Percentiles rank a stretch among this genome's conserved stretches.
These are phyloP conservation scores for Stenodera caucasica DNA, from an alignment of 2,888 invertebrate genomes.

Conservation along the genomic window DNA sequence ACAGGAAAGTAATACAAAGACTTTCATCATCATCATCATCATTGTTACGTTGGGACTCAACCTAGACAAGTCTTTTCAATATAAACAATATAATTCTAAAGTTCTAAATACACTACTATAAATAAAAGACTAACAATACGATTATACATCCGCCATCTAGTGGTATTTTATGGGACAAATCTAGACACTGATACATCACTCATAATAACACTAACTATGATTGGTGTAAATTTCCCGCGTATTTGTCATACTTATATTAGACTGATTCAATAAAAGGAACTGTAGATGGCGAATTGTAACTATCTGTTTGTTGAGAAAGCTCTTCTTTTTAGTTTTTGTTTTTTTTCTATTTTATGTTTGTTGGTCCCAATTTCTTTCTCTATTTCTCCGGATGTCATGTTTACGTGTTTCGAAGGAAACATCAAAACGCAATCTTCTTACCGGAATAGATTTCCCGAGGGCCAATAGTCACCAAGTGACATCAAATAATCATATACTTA, in stretches of 20 bases:
- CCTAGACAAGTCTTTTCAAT: neutral
- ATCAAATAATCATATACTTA: slow-evolving; percentile 36
- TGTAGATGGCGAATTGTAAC: too few relatives aligned
- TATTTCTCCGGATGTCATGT: slow-evolving; percentile 19
- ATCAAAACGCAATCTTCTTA: slow-evolving; percentile 34
- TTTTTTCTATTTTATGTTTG: too few relatives aligned
- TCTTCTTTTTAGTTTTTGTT: too few relatives aligned
- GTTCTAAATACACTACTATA: neutral
- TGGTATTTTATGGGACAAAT: too few relatives aligned
- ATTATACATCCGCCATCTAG: too few relatives aligned
- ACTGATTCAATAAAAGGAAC: too few relatives aligned
- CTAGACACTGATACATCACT: too few relatives aligned
- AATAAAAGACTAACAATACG: neutral
- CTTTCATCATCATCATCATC: neutral
- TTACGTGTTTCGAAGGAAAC: slow-evolving; percentile 30
- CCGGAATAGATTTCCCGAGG: slow-evolving; percentile 41
- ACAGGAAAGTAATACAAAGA: neutral
- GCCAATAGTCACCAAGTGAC: slow-evolving; percentile 30
- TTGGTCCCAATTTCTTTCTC: neutral
- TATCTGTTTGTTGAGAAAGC: too few relatives aligned
- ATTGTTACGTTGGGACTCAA: neutral
- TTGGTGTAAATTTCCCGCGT: too few relatives aligned
- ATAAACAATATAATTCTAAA: neutral
- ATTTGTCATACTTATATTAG: too few relatives aligned
- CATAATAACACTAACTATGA: too few relatives aligned